Conservation (phyloP, 2,888 invertebrate genomes). For the Agelastica alni region DNA sequence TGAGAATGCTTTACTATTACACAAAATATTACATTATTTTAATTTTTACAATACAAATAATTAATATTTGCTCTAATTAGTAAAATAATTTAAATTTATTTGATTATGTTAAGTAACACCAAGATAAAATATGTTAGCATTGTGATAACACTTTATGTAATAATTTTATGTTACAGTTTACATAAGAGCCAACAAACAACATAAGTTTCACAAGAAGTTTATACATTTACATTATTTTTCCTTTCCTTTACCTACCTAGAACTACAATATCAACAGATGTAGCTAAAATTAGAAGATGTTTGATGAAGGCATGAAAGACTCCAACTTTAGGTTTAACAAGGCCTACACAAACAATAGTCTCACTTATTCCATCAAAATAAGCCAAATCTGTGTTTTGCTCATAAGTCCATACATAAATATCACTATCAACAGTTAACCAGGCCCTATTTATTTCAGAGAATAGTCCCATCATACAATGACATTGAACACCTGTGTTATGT, state of each 20-base stretch:
- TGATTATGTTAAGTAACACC: too few species aligned
- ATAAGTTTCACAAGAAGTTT: too few species aligned
- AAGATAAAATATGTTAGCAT: too few species aligned
- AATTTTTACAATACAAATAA: too few species aligned
- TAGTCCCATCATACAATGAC: conserved; percentile 95
- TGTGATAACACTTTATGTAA: too few species aligned
- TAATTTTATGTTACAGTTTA: too few species aligned
- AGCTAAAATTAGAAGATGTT: conserved; percentile 86
- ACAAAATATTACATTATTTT: too few species aligned
- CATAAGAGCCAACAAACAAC: too few species aligned
- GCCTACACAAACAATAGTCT: conserved; percentile 92
- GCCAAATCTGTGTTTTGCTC: conserved; percentile 94
- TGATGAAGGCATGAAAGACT: conserved; percentile 88
- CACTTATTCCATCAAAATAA: conserved; percentile 93
- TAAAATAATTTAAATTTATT: too few species aligned
- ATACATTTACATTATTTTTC: too few species aligned
- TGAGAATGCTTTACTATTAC: too few species aligned
- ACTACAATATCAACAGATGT: conserved; percentile 95
- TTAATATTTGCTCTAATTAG: too few species aligned
- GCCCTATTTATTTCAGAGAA: conserved; percentile 96
- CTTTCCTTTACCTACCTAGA: conserved; percentile 68
- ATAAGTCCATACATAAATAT: conserved; percentile 98
- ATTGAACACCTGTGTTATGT: conserved; percentile 95
- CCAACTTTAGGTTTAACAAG: conserved; percentile 85
- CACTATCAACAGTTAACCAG: conserved; percentile 97